Evolutionary conservation across 2,113 vertebrate genomes (phyloP), one percentile per base, ranked within the genome.

Genomic region (Illadopsis cleaveri): DNA sequence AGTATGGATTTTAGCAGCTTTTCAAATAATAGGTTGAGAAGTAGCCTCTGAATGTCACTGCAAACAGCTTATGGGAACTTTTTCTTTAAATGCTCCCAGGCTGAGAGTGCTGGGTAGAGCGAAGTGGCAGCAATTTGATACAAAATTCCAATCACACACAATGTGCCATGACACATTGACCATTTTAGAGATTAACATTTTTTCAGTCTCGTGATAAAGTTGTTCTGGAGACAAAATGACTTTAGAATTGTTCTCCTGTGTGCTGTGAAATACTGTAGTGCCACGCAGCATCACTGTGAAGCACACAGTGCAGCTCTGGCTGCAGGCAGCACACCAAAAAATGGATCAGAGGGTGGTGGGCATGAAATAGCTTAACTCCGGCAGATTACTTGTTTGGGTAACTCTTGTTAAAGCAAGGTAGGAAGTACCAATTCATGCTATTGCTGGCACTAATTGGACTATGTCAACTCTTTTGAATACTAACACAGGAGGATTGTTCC

Each of bases 111-210:
- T 76, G 61, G 66, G 31, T 64, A 64, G 60, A 70, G 73, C 33
- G 16, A 60, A 76, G 79, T 77, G 71, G 82, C 71, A 89, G 58
- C 68, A 81, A 18, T 77, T 90, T 66, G 79, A 62, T 70, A 73
- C 12, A 47, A 64, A 92, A 89, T 94, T 93, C 80, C 22, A 71
- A 11, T 94, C 42, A 13, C 82, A 78, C 44, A 37, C 21, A 85
- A 25, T 78, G 71, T 95, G 73, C 73, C 47, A 68, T 86, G 83
- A 92, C 86, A 96, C 48, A 18, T 20, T 57, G 77, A 81, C 58
- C 45, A 82, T 79, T 92, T 91, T 79, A 51, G 93, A 94, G 83
- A 93, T 95, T 92, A 94, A 96, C 71, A 64, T 94, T 91, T 97
- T 94, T 96, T 96, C 65, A 81, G 62, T 94, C 89, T 75, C 5